phyloP scores from a whole-genome alignment of 2,113 vertebrate species.

The Otolemur garnettii region DNA sequence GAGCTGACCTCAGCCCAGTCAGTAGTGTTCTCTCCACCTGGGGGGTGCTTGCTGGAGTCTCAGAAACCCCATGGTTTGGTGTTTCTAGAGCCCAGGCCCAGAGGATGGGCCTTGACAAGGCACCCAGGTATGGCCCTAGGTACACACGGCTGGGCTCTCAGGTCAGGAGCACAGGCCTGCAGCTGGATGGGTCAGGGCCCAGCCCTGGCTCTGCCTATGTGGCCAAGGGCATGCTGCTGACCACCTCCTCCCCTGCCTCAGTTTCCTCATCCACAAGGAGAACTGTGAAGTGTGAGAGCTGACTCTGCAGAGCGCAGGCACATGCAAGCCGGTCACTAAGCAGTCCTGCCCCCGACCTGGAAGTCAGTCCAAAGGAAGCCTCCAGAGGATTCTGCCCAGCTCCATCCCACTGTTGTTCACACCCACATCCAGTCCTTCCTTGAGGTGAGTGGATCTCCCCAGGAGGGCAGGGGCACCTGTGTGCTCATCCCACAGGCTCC shows the following conservation, averaged over 20 bases:
- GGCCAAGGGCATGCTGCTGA: not conserved
- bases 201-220: not conserved
- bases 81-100: no score
- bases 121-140: not conserved
- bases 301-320: accelerated
- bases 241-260: not conserved
- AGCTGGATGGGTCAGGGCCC: not conserved
- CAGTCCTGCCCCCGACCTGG: accelerated
- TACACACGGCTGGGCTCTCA: accelerated
- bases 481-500: not conserved
- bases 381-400: not conserved
- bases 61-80: not conserved
- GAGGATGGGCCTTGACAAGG: not conserved
- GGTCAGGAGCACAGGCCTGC: not conserved
- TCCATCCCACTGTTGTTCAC: no score
- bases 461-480: not conserved
- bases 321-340: no score
- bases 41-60: not conserved
- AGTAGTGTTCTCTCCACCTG: not conserved
- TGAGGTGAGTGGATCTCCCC: not conserved
- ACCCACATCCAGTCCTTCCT: not conserved
- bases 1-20: not conserved
- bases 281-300: accelerated
- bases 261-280: not conserved
- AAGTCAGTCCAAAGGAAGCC: not conserved